Base-by-base conservation (phyloP, 92 coral and sea anemone genomes). In the Zoanthus sansibaricus region DNA sequence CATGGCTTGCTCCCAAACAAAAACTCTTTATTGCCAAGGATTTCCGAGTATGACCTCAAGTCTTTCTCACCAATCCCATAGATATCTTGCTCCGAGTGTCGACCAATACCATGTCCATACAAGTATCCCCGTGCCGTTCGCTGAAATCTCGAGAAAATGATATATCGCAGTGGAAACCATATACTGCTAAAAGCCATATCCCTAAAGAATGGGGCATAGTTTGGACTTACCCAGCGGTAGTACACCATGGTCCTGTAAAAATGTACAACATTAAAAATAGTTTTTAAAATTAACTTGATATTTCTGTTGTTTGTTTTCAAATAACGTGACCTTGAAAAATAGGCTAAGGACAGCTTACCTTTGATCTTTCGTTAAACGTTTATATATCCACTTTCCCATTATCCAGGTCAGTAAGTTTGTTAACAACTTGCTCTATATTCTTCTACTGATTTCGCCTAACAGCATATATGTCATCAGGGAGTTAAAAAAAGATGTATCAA, bases 21-120 rank as follows among this genome's bases (percentile, higher is more conserved):
- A 71, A 90, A 94, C 76, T 84, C 91, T 83, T 94, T 94, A 37
- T 74, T 79, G 31, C 95, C 97, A n/a, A 94, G 83, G 47, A 89
- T 33, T n/a, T 68, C 48, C 0, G 97, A 92, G 52, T 86, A 92
- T 67, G 95, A 93, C 75, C 82, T 66, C 42, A 94, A 76, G 82
- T 94, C 95, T n/a, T 62, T 90, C 87, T 89, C 95, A 11, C 92
- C 97, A 49, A 94, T 89, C 55, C 85, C 82, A 58, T 92, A 94
- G 88, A 94, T 82, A 58, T 94, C 97, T 76, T 94, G 87, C 71
- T 52, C 86, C 42, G 95, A 71, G 79, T 92, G 97, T 14, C 97
- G 89, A 5, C 97, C 97, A 9, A 94, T 94, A 3, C 97, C 97
- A 82, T 94, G 97, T 21, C 92, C 90, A 72, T 89, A 71, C 6